Evolutionary conservation across 2,797 vertebrate species (phyloP), one percentile per base, ranked within the genome.

Genomic region (Leptatherina wallacei): DNA sequence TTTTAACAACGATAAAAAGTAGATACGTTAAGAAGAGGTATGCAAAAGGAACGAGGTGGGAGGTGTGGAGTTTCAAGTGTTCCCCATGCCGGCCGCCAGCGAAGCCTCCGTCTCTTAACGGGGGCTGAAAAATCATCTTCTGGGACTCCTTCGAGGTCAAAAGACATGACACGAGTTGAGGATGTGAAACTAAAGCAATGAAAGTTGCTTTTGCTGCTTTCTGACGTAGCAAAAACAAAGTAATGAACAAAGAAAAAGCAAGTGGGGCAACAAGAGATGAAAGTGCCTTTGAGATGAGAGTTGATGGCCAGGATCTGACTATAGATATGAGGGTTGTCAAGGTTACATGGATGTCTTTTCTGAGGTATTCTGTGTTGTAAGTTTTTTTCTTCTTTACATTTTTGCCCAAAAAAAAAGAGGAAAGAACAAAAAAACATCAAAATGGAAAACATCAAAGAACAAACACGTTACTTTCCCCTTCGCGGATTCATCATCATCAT

Each of bases 281-380:
- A 81, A 81, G 82, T 82, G 82, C 77, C 60, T 78, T 24, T 33
- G 72, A 78, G 73, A 85, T 14, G 65, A 75, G 51, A 20, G 38
- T 65, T 29, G 49, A 87, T 78, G 81, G 72, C 84, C 71, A 69
- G 76, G 61, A 79, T 87, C 62, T 74, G 85, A 90, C 84, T 69
- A 86, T 66, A 84, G 42, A 73, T 84, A 47, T 20, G 89, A 85
- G 91, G 91, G 91, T 86, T 80, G 86, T 92, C 91, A 87, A 88
- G 88, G 89, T 92, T 92, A 91, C 89, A 91, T 89, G 90, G 85
- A 92, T 90, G 89, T 91, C 63, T 93, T 90, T 92, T 94, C 88
- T 94, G 93, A 95, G 94, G 93, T 95, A 95, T 95, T 93, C 87
- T 92, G 85, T 83, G 93, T 95, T 94, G 94, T 94, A 91, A 62